Percentiles rank a stretch among this genome's conserved stretches.
Conservation (phyloP, 2,797 vertebrate species). For the Siniperca obscura region DNA sequence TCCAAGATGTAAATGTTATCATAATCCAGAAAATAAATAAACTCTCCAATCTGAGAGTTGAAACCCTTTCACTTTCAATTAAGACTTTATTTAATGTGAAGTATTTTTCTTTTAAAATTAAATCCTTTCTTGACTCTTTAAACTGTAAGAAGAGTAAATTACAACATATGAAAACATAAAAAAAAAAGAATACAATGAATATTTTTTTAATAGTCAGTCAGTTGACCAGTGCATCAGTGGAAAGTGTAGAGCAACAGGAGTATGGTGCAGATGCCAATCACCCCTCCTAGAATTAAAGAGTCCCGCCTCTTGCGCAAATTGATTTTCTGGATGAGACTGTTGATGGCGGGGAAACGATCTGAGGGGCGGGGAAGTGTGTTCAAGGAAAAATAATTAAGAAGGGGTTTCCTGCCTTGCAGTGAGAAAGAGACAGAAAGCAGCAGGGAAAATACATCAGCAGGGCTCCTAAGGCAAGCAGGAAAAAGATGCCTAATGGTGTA, state of each 20-base stretch:
- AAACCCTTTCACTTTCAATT: slow-evolving; percentile 9
- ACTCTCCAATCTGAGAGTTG: slow-evolving; percentile 26
- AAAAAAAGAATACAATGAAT: slow-evolving; percentile 1
- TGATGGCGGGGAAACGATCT: slow-evolving; percentile 96
- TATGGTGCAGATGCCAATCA: slow-evolving; percentile 94
- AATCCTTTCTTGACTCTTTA: not conserved
- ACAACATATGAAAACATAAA: slow-evolving; percentile 11
- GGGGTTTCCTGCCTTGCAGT: slow-evolving; percentile 32
- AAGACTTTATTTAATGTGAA: slow-evolving; percentile 22
- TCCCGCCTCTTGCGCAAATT: slow-evolving; percentile 95
- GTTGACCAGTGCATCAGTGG: slow-evolving; percentile 84
- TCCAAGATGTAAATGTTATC: slow-evolving; percentile 27
- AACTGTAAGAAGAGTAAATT: not conserved
- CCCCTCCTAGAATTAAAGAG: slow-evolving; percentile 91
- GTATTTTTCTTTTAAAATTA: slow-evolving; percentile 8
- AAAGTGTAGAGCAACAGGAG: slow-evolving; percentile 94
- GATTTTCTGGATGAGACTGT: slow-evolving; percentile 95
- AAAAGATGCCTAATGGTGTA: slow-evolving; percentile 24
- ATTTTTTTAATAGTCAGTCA: not conserved
- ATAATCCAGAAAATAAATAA: slow-evolving; percentile 63
- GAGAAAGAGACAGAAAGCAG: slow-evolving; percentile 45
- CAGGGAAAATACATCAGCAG: slow-evolving; percentile 44
- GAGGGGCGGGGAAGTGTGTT: slow-evolving; percentile 59
- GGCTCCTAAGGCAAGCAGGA: slow-evolving; percentile 6
- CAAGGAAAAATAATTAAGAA: slow-evolving; percentile 76